These are phyloP conservation scores for Rousettus leschenaultii DNA, from an alignment of 2,113 vertebrate genomes.

Conservation along the genomic window DNA sequence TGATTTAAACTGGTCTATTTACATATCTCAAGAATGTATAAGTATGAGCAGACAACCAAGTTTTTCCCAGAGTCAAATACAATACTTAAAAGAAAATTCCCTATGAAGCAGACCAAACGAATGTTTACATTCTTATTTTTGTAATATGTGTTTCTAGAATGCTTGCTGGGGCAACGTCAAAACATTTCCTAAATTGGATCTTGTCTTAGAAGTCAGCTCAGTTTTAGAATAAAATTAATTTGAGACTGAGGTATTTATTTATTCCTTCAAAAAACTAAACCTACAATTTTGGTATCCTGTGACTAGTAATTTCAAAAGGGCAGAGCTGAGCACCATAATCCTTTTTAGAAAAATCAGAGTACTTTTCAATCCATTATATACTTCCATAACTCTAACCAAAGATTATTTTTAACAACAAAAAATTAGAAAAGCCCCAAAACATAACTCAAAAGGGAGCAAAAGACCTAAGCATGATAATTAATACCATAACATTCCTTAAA, in stretches of 20 bases:
- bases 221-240: conserved; percentile 48
- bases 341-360: conserved; percentile 35
- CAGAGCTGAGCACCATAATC: neutral
- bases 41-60: neutral
- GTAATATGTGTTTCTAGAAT: neutral
- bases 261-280: conserved; percentile 29
- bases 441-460: neutral
- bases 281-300: conserved; percentile 29
- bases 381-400: neutral
- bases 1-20: neutral
- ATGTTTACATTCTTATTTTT: neutral
- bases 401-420: neutral
- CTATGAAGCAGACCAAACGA: neutral
- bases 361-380: neutral
- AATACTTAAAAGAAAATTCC: neutral
- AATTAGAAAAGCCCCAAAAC: neutral
- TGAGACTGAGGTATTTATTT: conserved; percentile 21
- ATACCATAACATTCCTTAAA: neutral
- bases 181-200: neutral
- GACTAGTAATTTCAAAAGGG: conserved; percentile 45
- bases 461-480: neutral
- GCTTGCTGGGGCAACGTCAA: conserved; percentile 22
- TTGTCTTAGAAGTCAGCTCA: conserved; percentile 20
- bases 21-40: neutral
- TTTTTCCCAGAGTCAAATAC: neutral